Evolutionary conservation across 2,888 invertebrate species (phyloP).

Genomic region (Orthosia gothica): DNA sequence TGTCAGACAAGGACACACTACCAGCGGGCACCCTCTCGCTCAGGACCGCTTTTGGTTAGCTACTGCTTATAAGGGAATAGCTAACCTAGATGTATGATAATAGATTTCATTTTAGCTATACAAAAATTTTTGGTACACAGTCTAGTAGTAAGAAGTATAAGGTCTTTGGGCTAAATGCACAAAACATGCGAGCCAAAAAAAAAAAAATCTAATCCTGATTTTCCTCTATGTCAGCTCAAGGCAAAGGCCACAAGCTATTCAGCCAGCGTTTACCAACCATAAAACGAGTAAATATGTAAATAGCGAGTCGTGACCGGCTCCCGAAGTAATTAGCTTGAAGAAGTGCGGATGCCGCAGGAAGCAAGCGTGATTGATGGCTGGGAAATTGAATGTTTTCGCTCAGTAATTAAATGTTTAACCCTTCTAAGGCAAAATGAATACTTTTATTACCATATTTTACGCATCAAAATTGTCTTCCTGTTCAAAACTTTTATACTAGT

Average conservation of each 20-base stretch:
- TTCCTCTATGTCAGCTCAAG: conserved; percentile 35
- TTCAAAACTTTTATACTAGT: too few relatives aligned
- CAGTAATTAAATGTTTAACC: conserved; percentile 54
- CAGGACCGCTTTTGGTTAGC: too few relatives aligned
- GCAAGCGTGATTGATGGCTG: conserved; percentile 59
- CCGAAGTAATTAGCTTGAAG: conserved; percentile 67
- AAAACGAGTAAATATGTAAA: conserved; percentile 73
- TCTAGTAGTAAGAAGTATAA: too few relatives aligned
- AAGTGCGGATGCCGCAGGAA: conserved; percentile 59
- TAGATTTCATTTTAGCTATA: too few relatives aligned
- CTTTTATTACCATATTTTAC: neutral
- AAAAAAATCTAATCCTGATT: conserved; percentile 9
- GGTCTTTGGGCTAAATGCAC: too few relatives aligned
- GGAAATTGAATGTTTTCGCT: conserved; percentile 64
- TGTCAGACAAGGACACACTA: too few relatives aligned
- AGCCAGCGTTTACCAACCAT: conserved; percentile 32
- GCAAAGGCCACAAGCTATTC: conserved; percentile 52
- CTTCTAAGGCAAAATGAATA: neutral
- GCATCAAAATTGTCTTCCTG: too few relatives aligned
- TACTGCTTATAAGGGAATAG: too few relatives aligned
- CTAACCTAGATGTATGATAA: too few relatives aligned
- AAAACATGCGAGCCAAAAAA: too few relatives aligned
- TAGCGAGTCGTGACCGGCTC: conserved; percentile 65
- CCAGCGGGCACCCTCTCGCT: too few relatives aligned
- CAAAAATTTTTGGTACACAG: too few relatives aligned